Conservation (phyloP, 2,797 vertebrate genomes). For the Megalops cyprinoides region DNA sequence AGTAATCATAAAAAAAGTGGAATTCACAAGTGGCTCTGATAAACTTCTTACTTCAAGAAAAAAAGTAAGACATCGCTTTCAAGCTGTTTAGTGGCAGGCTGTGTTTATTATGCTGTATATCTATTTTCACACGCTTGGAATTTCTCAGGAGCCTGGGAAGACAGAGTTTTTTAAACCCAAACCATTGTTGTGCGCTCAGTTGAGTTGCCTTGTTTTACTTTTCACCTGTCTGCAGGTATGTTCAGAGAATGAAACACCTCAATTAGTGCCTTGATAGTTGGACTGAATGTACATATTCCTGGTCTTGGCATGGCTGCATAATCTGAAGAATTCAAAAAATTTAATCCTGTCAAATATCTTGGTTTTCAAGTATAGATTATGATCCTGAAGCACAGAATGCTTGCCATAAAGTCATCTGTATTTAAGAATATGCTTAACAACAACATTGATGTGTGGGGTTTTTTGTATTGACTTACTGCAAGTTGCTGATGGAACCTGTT, state of each 20-base stretch:
- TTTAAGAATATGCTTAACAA: not conserved
- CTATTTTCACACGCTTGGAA: conserved; percentile 15
- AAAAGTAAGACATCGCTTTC: conserved; percentile 10
- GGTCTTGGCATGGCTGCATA: not conserved
- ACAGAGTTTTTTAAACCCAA: not conserved
- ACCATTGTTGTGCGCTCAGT: conserved; percentile 8
- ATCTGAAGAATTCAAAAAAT: not conserved
- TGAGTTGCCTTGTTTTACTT: not conserved
- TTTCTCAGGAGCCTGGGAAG: not conserved
- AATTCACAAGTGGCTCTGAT: not conserved
- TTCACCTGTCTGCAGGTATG: not conserved
- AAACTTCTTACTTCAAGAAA: not conserved
- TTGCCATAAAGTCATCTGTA: not conserved
- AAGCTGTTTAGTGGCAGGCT: not conserved
- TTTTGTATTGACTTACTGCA: not conserved
- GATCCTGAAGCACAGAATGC: not conserved
- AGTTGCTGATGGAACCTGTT: not conserved
- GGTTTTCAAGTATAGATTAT: not conserved
- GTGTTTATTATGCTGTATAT: conserved; percentile 26
- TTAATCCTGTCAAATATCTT: not conserved
- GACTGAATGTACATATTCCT: not conserved
- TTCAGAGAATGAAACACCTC: not conserved
- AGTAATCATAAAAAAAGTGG: not conserved
- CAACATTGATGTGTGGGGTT: not conserved
- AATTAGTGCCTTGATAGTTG: not conserved